Base-by-base conservation (phyloP, 2,113 vertebrate genomes). In the Callipepla squamata region DNA sequence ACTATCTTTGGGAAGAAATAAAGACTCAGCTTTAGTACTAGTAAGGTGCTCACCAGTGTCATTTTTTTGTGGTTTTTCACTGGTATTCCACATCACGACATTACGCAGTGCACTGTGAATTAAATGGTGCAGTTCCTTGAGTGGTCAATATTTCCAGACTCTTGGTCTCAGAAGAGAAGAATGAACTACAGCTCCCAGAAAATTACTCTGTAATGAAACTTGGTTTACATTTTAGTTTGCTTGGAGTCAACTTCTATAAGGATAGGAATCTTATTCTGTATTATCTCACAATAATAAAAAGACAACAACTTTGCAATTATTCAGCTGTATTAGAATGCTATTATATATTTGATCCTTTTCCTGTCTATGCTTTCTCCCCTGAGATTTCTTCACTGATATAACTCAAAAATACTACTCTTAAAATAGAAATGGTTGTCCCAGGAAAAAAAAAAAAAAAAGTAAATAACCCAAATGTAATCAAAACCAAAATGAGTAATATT, bases 401-500 rank as follows among this genome's bases (percentile, higher is more conserved):
- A 7, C 6, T 59, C 11, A 67, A 75, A 70, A 42, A n/a, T 12
- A 0, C 1, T 66, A 9, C 7, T 75, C 66, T 65, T 45, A 38
- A 79, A 82, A 79, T 13, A 72, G 1, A 3, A 63, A 85, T 78
- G 9, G 4, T 10, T 28, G 5, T 15, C 81, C 15, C 18, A 63
- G 20, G 48, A 67, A 69, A 18, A 4, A 5, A 75, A 74, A 68
- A 68, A 23, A 50, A 32, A 3, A 2, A 57, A 67, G 34, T 36
- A 36, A 13, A 0, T 1, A 0, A 16, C 51, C 10, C 62, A 69
- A 90, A 51, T 1, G 1, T 25, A 66, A 3, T 1, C 11, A 77
- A 80, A 87, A 32, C 1, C 2, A 70, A 61, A 74, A 18, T 3
- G 76, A 73, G n/a, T 0, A 6, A 4, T 11, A 45, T 59, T 68